Conservation (phyloP, 1,140 invertebrate genomes). For the Aphis gossypii region DNA sequence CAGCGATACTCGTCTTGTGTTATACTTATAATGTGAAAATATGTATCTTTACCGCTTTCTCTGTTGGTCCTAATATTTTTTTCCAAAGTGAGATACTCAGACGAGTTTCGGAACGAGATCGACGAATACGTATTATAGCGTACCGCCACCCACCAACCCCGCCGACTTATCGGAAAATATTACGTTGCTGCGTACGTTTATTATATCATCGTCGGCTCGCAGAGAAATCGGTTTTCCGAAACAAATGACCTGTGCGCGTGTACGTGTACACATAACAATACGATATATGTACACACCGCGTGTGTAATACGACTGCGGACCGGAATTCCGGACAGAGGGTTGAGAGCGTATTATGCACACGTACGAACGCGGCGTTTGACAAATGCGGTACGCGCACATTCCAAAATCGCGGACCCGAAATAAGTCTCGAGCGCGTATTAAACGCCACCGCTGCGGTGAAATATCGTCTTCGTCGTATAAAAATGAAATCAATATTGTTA, state of each 20-base stretch:
- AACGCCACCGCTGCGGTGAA: conserved; percentile 44
- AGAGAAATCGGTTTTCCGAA: conserved; percentile 26
- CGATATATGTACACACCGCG: neutral
- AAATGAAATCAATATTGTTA: neutral
- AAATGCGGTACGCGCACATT: conserved; percentile 49
- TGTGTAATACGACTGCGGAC: neutral
- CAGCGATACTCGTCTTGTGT: too few relatives aligned
- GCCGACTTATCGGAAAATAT: neutral
- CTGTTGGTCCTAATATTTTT: neutral
- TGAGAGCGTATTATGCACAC: neutral
- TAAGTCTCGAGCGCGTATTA: neutral
- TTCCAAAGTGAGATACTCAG: neutral
- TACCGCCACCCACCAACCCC: too few relatives aligned
- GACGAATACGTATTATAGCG: neutral
- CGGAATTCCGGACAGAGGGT: conserved; percentile 48
- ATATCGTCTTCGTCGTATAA: conserved; percentile 43
- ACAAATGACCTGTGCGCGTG: conserved; percentile 33
- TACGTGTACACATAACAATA: neutral
- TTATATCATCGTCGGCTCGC: neutral
- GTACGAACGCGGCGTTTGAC: conserved; percentile 31
- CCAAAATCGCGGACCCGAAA: conserved; percentile 44
- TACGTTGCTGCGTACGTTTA: neutral
- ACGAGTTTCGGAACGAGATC: neutral
- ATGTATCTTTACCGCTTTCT: too few relatives aligned
- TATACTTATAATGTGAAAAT: too few relatives aligned